These are phyloP conservation scores for Mystacides longicornis DNA, from an alignment of 2,888 invertebrate genomes.

Conservation along the genomic window DNA sequence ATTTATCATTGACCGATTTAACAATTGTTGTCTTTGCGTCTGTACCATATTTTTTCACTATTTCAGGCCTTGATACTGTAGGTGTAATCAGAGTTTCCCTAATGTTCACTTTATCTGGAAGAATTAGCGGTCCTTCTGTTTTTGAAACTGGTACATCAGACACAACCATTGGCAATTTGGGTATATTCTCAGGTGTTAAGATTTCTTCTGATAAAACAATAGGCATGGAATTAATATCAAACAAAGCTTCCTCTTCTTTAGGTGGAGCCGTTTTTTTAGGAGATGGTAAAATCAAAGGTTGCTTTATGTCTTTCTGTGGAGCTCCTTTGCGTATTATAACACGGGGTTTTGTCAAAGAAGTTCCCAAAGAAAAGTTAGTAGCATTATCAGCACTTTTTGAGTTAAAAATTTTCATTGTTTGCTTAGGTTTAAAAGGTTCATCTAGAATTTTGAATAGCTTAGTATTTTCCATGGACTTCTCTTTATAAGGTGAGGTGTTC, in stretches of 20 bases:
- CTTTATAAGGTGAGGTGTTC: background rate
- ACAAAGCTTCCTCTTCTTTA: constrained; percentile 41
- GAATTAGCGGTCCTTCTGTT: constrained; percentile 2
- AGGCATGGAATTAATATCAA: constrained; percentile 72
- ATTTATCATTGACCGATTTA: constrained; percentile 38
- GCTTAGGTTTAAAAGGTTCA: constrained; percentile 37
- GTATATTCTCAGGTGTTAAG: constrained; percentile 58
- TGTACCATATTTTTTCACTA: constrained; percentile 14
- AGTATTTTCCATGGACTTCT: constrained; percentile 33
- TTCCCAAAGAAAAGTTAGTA: constrained; percentile 33
- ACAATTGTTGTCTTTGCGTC: constrained; percentile 7
- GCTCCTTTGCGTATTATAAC: constrained; percentile 38
- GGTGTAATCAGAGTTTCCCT: background rate
- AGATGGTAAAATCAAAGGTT: constrained; percentile 29
- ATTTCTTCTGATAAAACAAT: constrained; percentile 66
- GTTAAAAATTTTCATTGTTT: constrained; percentile 31
- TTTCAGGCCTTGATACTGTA: background rate
- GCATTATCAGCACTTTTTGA: constrained; percentile 42
- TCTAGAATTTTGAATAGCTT: constrained; percentile 53
- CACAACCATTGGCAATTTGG: constrained; percentile 53
- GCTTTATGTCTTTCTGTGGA: background rate
- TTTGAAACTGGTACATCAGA: constrained; percentile 5
- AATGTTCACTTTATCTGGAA: constrained; percentile 1
- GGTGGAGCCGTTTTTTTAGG: constrained; percentile 33
- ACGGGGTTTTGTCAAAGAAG: constrained; percentile 39